Conservation (phyloP, 2,797 vertebrate genomes). For the Sebastolobus alascanus region DNA sequence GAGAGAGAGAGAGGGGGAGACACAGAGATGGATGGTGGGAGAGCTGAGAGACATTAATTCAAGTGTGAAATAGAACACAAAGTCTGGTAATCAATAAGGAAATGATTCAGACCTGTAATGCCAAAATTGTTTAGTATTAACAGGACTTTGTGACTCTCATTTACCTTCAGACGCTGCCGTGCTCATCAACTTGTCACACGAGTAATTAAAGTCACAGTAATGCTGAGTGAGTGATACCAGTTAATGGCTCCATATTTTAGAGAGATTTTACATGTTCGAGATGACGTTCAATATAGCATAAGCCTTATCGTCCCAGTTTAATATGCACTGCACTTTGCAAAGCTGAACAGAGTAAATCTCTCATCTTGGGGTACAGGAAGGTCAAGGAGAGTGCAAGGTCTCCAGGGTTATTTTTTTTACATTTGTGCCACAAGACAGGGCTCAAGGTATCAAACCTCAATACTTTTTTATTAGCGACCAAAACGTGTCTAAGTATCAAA, state of each 20-base stretch:
- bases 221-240: constrained; percentile 81
- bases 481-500: neutral
- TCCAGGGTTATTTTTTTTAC: constrained; percentile 33
- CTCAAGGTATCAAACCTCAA: neutral
- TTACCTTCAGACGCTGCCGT: constrained; percentile 75
- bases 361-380: constrained; percentile 46
- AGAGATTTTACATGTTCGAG: constrained; percentile 75
- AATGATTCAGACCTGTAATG: constrained; percentile 75
- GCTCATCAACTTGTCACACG: constrained; percentile 78
- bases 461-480: neutral
- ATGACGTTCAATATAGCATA: constrained; percentile 81
- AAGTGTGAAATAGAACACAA: constrained; percentile 85
- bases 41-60: constrained; percentile 80
- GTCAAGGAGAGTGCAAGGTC: constrained; percentile 73
- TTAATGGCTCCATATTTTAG: constrained; percentile 76
- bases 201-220: constrained; percentile 82
- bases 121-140: constrained; percentile 74
- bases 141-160: constrained; percentile 70
- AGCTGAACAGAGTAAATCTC: constrained; percentile 53
- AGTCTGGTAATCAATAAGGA: constrained; percentile 83
- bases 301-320: constrained; percentile 69
- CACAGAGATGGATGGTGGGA: constrained; percentile 56
- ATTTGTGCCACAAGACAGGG: neutral
- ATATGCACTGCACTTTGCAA: constrained; percentile 60
- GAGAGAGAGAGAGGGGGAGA: constrained; percentile 50